phyloP scores from a whole-genome alignment of 2,797 vertebrate species.

The Acanthurus lineatus region DNA sequence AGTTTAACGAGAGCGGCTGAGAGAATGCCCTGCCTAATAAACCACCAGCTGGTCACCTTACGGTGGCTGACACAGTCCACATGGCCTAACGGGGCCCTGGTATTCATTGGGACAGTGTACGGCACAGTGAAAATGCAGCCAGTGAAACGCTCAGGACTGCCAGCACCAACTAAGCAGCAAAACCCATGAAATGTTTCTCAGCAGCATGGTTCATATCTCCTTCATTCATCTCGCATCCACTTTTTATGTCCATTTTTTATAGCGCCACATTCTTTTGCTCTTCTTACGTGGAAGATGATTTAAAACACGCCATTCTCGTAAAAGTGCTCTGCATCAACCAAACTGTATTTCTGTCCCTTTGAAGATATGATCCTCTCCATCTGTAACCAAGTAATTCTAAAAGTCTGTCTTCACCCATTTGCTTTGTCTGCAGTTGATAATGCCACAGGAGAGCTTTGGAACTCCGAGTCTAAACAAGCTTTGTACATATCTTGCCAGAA shows the following conservation, averaged over 20 bases:
- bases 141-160: constrained; percentile 51
- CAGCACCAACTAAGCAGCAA: constrained; percentile 51
- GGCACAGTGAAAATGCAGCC: constrained; percentile 53
- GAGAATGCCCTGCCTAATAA: constrained; percentile 71
- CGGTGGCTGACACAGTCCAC: constrained; percentile 50
- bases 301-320: constrained; percentile 77
- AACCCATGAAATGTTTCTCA: constrained; percentile 53
- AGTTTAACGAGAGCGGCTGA: constrained; percentile 73
- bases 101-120: constrained; percentile 52
- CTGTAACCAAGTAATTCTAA: constrained; percentile 74
- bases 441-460: constrained; percentile 59
- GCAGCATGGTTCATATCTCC: constrained; percentile 45
- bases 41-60: constrained; percentile 74
- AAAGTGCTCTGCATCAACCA: constrained; percentile 73
- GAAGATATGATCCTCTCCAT: constrained; percentile 83
- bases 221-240: constrained; percentile 40
- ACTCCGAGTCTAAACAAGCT: constrained; percentile 70
- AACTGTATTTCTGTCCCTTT: constrained; percentile 77
- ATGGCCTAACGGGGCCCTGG: constrained; percentile 32
- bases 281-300: constrained; percentile 69
- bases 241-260: constrained; percentile 64
- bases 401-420: constrained; percentile 74
- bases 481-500: constrained; percentile 65
- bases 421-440: constrained; percentile 76
- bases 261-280: constrained; percentile 62